Base-by-base conservation (phyloP, 1,140 invertebrate species). In the Antheraea pernyi region DNA sequence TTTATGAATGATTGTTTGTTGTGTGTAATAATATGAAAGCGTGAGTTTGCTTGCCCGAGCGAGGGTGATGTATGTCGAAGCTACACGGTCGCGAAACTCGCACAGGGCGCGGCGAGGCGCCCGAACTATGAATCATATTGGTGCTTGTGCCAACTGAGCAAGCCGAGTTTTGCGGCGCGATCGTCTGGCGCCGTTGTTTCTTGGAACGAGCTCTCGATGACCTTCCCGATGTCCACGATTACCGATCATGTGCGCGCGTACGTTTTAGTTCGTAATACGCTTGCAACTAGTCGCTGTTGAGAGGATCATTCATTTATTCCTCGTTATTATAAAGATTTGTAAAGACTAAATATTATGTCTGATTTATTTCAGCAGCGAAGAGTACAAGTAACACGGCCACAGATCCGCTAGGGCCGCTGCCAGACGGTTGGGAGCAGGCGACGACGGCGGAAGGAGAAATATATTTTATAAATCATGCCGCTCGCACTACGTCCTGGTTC, bases 401-500 rank as follows among this genome's bases (percentile, higher is more conserved):
- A 70, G 94, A 93, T 82, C 87, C 94, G 42, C 89, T 98, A 82
- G 97, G 97, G 60, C 95, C 97, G 67, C 94, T 99, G 77, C 98
- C 98, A 60, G 97, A 98, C 68, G 98, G 98, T 74, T 99, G 98
- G 98, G 98, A 99, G 91, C 97, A 99, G 92, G 97, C 98, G 37
- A 94, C 96, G 72, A 99, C 98, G 71, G 94, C 96, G 63, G 97
- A 99, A 88, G 98, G 98, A 74, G 98, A 99, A 93, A 95, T 97
- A 70, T 99, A 99, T 93, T 99, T 98, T 93, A 99, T 99, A 90
- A 98, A 99, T 93, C 98, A 99, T 92, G 96, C 96, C 86, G 96
- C 96, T 65, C 95, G 97, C 90, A 98, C 97, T 81, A 99, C 98
- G 46, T 98, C 98, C 73, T 99, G 98, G 98, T 98, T 99, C 92